A percentile compares a stretch with the other conserved stretches of the same genome.
Conservation (phyloP, 2,888 invertebrate species). For the Frankliniella fusca region DNA sequence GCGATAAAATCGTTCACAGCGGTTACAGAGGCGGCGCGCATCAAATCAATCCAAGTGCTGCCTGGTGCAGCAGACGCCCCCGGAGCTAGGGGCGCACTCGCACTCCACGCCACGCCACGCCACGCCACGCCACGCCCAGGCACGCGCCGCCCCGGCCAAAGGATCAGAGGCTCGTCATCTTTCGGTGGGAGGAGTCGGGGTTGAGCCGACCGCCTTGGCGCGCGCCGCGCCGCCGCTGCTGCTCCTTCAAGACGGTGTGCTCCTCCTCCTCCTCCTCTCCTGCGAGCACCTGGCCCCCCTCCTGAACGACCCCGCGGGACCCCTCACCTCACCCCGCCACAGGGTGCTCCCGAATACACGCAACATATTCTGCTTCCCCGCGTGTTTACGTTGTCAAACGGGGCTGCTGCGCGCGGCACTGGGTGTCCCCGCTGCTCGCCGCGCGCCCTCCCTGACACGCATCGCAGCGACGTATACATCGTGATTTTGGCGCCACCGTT, state of each 20-base stretch:
- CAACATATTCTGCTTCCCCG: constrained; percentile 12
- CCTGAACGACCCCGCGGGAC: not conserved
- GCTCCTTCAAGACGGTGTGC: not conserved
- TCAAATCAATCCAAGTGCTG: no score
- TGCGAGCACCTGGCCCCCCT: constrained; percentile 3
- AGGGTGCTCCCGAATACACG: constrained; percentile 22
- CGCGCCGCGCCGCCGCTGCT: constrained; percentile 12
- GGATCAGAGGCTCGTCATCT: not conserved
- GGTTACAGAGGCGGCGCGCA: no score
- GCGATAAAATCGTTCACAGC: no score
- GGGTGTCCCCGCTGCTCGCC: not conserved
- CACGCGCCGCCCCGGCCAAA: not conserved
- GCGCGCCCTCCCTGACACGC: not conserved
- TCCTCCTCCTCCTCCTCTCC: not conserved
- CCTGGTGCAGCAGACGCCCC: no score
- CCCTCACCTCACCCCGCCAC: not conserved
- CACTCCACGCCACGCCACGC: not conserved
- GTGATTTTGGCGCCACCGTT: not conserved
- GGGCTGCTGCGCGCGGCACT: no score
- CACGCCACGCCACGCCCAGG: constrained; percentile 1
- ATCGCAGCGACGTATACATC: not conserved
- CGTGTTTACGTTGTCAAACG: constrained; percentile 20
- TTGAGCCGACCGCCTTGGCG: not conserved
- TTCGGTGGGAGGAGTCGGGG: not conserved
- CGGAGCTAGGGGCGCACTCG: not conserved